A percentile compares a stretch with the other conserved stretches of the same genome.
phyloP scores from a whole-genome alignment of 2,113 vertebrate genomes.

The Ibidorhyncha struthersii region DNA sequence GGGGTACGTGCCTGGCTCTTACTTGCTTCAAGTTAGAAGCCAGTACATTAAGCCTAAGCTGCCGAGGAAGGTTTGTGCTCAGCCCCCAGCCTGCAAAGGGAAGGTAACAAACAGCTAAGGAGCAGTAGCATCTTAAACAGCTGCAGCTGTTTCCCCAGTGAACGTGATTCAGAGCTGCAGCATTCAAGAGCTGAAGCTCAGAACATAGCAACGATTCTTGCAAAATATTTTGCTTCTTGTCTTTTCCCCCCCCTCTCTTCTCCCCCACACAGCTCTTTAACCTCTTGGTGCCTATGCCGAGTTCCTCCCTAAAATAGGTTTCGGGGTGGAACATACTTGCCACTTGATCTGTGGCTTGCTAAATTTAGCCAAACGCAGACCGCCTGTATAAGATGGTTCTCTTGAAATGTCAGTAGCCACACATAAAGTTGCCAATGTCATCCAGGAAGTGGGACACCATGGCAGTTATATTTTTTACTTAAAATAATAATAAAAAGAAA shows the following conservation, averaged over 20 bases:
- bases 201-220: conserved; percentile 63
- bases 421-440: conserved; percentile 38
- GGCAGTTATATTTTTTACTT: conserved; percentile 27
- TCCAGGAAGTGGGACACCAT: conserved; percentile 64
- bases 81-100: background rate
- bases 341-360: conserved; percentile 50
- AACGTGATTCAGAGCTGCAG: conserved; percentile 58
- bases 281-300: conserved; percentile 33
- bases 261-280: conserved; percentile 48
- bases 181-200: conserved; percentile 36
- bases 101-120: conserved; percentile 56
- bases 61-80: background rate
- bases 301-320: conserved; percentile 60
- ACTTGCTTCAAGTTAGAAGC: background rate
- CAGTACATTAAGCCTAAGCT: background rate
- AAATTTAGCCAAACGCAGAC: conserved; percentile 59
- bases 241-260: background rate
- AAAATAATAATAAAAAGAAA: conserved; percentile 63
- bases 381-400: conserved; percentile 35
- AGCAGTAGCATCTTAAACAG: conserved; percentile 68
- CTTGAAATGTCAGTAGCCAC: conserved; percentile 60
- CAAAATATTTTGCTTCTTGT: conserved; percentile 64
- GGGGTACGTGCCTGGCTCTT: background rate
- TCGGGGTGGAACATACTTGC: conserved; percentile 60
- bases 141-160: conserved; percentile 66